A percentile compares a stretch with the other conserved stretches of the same genome.
Evolutionary conservation across 2,888 invertebrate genomes (phyloP).

Genomic region (Pseudanteris insignis): DNA sequence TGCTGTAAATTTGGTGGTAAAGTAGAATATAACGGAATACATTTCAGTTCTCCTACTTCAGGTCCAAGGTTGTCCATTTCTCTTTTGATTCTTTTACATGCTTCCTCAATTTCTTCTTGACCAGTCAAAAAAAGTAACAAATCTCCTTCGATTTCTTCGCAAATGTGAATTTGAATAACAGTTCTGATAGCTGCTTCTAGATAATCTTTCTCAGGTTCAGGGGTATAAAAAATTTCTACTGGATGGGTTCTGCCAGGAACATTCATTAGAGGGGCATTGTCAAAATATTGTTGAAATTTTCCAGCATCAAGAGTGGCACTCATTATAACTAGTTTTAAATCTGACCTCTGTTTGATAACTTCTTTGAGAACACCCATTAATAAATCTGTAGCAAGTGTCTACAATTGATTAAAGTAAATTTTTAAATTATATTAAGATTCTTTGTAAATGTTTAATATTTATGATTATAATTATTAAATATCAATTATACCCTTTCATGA

Average conservation of each 20-base stretch:
- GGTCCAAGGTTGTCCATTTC: slow-evolving; percentile 96
- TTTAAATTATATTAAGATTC: neutral
- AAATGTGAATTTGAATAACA: slow-evolving; percentile 96
- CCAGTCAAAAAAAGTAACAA: slow-evolving; percentile 90
- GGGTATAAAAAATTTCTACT: slow-evolving; percentile 98
- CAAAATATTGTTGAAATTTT: slow-evolving; percentile 99
- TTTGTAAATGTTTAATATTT: neutral
- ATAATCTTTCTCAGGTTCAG: slow-evolving; percentile 97
- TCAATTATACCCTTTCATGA: slow-evolving; percentile 90
- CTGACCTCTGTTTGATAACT: slow-evolving; percentile 89
- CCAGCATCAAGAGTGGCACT: slow-evolving; percentile 99
- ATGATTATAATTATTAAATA: slow-evolving; percentile 1
- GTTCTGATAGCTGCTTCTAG: slow-evolving; percentile 98
- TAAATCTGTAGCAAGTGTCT: slow-evolving; percentile 95
- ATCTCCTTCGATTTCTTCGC: slow-evolving; percentile 92
- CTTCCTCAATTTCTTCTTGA: slow-evolving; percentile 97
- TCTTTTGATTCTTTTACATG: slow-evolving; percentile 95
- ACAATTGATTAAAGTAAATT: neutral
- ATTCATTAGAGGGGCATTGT: slow-evolving; percentile 97
- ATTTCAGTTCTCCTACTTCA: slow-evolving; percentile 96
- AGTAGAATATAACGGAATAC: slow-evolving; percentile 98
- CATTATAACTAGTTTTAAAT: slow-evolving; percentile 98
- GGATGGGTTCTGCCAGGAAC: slow-evolving; percentile 97
- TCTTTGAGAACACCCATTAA: slow-evolving; percentile 99
- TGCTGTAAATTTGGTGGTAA: slow-evolving; percentile 97